Evolutionary conservation across 2,888 invertebrate genomes (phyloP), one percentile per base, ranked within the genome.

Genomic region (Loripinus fragilis): DNA sequence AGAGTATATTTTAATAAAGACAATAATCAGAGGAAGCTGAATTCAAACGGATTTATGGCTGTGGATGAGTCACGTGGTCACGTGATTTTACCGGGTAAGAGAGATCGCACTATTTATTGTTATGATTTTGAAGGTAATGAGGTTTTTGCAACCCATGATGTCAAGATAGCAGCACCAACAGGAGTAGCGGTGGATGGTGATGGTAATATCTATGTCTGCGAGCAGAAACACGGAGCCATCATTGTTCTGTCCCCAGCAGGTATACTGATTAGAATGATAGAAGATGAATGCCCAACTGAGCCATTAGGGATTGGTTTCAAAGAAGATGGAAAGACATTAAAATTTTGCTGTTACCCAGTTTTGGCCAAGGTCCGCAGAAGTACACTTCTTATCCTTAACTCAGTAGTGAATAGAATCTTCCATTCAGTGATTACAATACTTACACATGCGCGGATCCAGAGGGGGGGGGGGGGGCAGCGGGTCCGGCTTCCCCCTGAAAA

Each of bases 131-230:
- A 60, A 2, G 60, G 17, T 2, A 60, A 60, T 10, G 33, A 20
- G 17, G 33, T 60, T 33, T 60, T 60, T 28, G n/a, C 20, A 23
- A 17, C 30, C 33, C 30, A 23, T 12, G 15, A 17, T 17, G 33
- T 20, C 12, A 33, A 60, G 1, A 1, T 60, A 10, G 33, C 1
- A 33, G 60, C 30, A 5, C 33, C 33, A 33, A 33, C 33, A 33
- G 60, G 60, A 60, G 23, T 60, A 17, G 33, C 33, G 5, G 12
- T 60, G 2, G 60, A 60, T 60, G 17, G 33, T 5, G 60, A 60
- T 20, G 60, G 60, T 17, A 60, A 60, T 33, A 60, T 60, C 1
- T 60, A 33, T 33, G 33, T 60, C 17, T 60, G 60, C 28, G 60
- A 60, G 20, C 2, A 1, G 3, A 33, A 15, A 10, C 15, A 7